phyloP scores from a whole-genome alignment of 2,888 invertebrate species.

The Baronia brevicornis region DNA sequence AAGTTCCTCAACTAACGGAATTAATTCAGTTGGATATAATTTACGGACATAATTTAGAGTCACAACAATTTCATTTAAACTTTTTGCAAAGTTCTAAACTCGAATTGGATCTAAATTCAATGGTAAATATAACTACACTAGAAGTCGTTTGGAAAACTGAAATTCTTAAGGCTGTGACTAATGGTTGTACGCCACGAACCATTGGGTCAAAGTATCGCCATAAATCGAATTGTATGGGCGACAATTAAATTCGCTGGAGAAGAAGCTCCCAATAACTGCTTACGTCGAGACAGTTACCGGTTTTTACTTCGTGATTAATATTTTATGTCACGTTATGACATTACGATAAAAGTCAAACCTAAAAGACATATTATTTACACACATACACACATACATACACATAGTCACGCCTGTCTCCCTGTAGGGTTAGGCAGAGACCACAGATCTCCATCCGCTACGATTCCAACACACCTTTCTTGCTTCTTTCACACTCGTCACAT shows the following conservation, averaged over 20 bases:
- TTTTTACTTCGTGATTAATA: slow-evolving; percentile 36
- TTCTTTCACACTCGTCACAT: too few relatives aligned
- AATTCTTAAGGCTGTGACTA: slow-evolving; percentile 17
- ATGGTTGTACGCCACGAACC: slow-evolving; percentile 20
- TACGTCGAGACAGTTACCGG: slow-evolving; percentile 35
- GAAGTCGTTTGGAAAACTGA: slow-evolving; percentile 19
- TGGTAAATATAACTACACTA: slow-evolving; percentile 17
- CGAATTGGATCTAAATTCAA: slow-evolving; percentile 15
- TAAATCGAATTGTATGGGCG: slow-evolving; percentile 36
- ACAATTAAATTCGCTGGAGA: slow-evolving; percentile 24
- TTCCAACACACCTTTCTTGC: too few relatives aligned
- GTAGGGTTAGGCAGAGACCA: too few relatives aligned
- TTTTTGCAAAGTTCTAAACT: slow-evolving; percentile 6
- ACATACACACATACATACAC: too few relatives aligned
- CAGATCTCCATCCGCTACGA: too few relatives aligned
- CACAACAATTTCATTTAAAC: slow-evolving; percentile 5
- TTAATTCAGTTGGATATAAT: slow-evolving; percentile 4
- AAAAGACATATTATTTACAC: too few relatives aligned
- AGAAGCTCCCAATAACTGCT: slow-evolving; percentile 29
- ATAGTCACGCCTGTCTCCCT: too few relatives aligned
- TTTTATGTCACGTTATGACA: too few relatives aligned
- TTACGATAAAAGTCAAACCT: slow-evolving; percentile 8
- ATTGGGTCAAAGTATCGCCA: slow-evolving; percentile 32
- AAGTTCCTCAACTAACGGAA: too few relatives aligned
- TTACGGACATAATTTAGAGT: slow-evolving; percentile 5